Evolutionary conservation across 2,113 vertebrate genomes (phyloP).

Genomic region (Erpornis zantholeuca): DNA sequence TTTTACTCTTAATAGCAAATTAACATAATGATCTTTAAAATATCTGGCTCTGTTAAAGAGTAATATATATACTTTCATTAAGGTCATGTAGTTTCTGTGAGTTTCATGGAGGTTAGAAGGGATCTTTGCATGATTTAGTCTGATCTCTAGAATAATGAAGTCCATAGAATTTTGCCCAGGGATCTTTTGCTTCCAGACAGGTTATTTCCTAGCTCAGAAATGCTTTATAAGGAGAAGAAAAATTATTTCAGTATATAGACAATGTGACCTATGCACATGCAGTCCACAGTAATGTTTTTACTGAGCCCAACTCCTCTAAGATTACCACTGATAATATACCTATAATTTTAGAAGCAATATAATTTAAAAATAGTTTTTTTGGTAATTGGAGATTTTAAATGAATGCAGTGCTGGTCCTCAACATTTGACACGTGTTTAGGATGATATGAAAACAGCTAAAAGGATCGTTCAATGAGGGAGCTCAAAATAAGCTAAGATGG

Average conservation of each 20-base stretch:
- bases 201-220: background rate
- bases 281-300: background rate
- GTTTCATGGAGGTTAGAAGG: background rate
- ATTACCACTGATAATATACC: background rate
- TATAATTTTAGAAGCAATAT: background rate
- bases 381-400: background rate
- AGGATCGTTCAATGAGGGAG: background rate
- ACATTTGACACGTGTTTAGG: background rate
- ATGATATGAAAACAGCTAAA: background rate
- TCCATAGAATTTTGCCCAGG: background rate
- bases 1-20: background rate
- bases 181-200: background rate
- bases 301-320: background rate
- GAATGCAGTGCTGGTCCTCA: background rate
- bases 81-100: background rate
- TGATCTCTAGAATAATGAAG: background rate
- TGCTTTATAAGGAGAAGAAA: background rate
- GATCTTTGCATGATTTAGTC: background rate
- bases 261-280: background rate
- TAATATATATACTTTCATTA: background rate
- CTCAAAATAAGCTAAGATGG: background rate
- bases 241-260: background rate
- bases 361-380: background rate
- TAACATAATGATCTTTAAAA: background rate
- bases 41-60: background rate